Conservation (phyloP, 2,888 invertebrate species). For the Ectemnius continuus region DNA sequence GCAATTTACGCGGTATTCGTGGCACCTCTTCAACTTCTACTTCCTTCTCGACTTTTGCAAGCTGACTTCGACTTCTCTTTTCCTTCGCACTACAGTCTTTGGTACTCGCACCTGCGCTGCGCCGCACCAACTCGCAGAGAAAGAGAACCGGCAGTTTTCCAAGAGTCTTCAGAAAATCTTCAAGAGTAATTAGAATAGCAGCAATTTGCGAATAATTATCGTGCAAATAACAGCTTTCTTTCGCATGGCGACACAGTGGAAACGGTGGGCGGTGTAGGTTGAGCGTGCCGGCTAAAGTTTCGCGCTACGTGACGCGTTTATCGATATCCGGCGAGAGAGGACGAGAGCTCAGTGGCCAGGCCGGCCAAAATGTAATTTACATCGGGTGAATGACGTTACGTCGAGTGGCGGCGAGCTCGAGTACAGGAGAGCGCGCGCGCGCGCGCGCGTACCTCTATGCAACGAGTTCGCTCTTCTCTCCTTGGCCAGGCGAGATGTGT, state of each 20-base stretch:
- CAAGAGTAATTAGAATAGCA: slow-evolving; percentile 38
- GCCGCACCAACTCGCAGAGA: too few relatives aligned
- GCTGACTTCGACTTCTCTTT: too few relatives aligned
- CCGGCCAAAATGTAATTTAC: slow-evolving; percentile 38
- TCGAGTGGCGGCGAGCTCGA: background rate
- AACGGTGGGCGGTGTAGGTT: background rate
- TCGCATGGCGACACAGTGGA: too few relatives aligned
- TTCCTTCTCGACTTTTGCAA: too few relatives aligned
- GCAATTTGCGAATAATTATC: slow-evolving; percentile 46
- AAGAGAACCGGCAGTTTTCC: too few relatives aligned
- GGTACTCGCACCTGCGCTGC: too few relatives aligned
- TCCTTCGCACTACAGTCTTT: too few relatives aligned
- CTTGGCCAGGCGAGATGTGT: background rate
- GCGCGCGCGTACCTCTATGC: slow-evolving; percentile 1
- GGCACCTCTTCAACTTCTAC: too few relatives aligned
- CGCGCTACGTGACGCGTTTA: slow-evolving; percentile 33
- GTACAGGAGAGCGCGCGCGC: slow-evolving; percentile 1
- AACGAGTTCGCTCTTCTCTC: background rate
- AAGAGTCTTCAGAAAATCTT: too few relatives aligned
- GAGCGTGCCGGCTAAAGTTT: slow-evolving; percentile 7
- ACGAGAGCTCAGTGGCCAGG: background rate
- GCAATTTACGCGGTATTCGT: background rate
- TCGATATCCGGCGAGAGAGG: slow-evolving; percentile 12
- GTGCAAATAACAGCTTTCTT: slow-evolving; percentile 18
- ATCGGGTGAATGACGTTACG: slow-evolving; percentile 34